Evolutionary conservation across 1,140 invertebrate genomes (phyloP).

Genomic region (Sminthurinus signatus): DNA sequence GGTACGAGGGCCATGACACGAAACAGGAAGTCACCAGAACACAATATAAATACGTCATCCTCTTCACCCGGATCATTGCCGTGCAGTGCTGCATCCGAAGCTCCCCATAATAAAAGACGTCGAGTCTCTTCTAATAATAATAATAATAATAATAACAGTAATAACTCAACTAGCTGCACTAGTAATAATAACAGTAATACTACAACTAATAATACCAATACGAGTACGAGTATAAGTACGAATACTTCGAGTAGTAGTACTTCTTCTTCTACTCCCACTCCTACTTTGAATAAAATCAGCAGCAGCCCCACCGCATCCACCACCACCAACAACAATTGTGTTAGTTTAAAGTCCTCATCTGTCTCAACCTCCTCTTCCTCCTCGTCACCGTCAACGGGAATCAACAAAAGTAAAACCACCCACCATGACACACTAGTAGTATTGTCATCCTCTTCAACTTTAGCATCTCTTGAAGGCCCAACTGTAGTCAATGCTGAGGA

Average conservation of each 20-base stretch:
- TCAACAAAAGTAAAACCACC: background rate
- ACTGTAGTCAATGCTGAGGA: slow-evolving; percentile 31
- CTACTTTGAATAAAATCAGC: background rate
- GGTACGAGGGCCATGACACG: slow-evolving; percentile 33
- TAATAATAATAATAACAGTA: background rate
- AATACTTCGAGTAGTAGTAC: too few species aligned
- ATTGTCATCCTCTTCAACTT: too few species aligned
- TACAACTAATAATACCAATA: background rate
- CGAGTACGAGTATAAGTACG: background rate
- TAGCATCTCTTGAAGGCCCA: slow-evolving; percentile 1
- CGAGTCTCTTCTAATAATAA: slow-evolving; percentile 18
- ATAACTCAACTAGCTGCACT: background rate
- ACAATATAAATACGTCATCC: slow-evolving; percentile 31
- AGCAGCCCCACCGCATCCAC: background rate
- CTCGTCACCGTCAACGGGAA: too few species aligned
- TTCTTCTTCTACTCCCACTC: slow-evolving; percentile 6
- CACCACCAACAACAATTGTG: background rate
- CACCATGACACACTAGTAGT: slow-evolving; percentile 12
- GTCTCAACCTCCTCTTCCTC: background rate
- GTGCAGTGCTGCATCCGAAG: slow-evolving; percentile 18
- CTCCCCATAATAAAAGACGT: slow-evolving; percentile 30
- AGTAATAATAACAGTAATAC: slow-evolving; percentile 1
- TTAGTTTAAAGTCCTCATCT: background rate
- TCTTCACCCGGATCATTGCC: slow-evolving; percentile 25
- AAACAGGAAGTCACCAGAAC: slow-evolving; percentile 33